Evolutionary conservation across 2,797 vertebrate species (phyloP).

Genomic region (Enteromius radiatus): DNA sequence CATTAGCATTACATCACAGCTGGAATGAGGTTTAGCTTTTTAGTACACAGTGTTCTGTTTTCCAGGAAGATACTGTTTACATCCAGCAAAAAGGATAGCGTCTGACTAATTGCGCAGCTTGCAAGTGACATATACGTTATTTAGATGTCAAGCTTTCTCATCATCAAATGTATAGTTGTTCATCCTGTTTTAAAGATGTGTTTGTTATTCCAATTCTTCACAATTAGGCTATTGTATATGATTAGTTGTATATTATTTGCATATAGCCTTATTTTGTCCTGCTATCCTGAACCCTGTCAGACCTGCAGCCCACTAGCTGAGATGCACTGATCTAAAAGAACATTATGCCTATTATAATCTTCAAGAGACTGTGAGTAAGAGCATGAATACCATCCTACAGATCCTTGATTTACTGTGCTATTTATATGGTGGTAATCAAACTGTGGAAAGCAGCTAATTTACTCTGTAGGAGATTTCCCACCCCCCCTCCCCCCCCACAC

Average conservation of each 20-base stretch:
- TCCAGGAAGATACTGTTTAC: neutral
- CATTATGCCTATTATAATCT: neutral
- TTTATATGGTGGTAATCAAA: neutral
- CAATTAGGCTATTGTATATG: neutral
- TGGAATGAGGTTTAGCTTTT: neutral
- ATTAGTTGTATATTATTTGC: neutral
- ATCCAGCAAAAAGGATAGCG: neutral
- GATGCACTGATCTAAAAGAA: neutral
- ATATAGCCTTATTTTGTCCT: neutral
- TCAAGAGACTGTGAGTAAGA: neutral
- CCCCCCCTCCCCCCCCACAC: neutral
- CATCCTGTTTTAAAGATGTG: neutral
- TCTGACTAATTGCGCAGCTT: neutral
- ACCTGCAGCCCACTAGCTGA: neutral
- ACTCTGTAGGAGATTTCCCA: neutral
- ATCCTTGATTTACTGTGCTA: neutral
- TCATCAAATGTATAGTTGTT: neutral
- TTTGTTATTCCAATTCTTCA: too few relatives aligned
- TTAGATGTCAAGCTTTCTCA: neutral
- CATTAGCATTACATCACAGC: neutral
- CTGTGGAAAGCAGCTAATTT: slow-evolving; percentile 7
- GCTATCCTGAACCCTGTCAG: neutral
- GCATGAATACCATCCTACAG: neutral
- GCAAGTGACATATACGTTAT: neutral
- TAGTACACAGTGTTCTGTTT: neutral